These are phyloP conservation scores for Phoxinus dragarum DNA, from an alignment of 2,797 vertebrate species.

Conservation along the genomic window DNA sequence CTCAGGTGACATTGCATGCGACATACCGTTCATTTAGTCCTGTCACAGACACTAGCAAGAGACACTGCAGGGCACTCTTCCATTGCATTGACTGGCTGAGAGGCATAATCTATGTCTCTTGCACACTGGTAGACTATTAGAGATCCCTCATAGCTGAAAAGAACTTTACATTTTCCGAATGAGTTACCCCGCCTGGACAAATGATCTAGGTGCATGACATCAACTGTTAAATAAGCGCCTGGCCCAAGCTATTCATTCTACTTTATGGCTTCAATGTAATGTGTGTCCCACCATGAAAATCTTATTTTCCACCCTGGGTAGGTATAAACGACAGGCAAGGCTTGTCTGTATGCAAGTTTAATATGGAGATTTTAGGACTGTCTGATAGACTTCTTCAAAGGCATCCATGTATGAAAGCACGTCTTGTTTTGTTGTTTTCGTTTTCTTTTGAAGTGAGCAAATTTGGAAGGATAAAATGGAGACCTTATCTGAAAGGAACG, in stretches of 20 bases:
- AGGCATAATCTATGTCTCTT: conserved; percentile 65
- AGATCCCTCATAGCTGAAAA: conserved; percentile 68
- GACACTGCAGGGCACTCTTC: conserved; percentile 4
- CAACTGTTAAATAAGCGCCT: conserved; percentile 80
- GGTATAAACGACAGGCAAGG: conserved; percentile 71
- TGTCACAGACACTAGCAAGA: conserved; percentile 10
- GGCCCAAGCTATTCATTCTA: conserved; percentile 76
- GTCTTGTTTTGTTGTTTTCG: background rate
- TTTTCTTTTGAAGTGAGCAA: conserved; percentile 15
- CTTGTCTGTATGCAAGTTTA: conserved; percentile 74
- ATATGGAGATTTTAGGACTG: conserved; percentile 69
- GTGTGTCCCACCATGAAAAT: conserved; percentile 75
- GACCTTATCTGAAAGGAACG: background rate
- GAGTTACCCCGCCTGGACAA: conserved; percentile 76
- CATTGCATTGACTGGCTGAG: conserved; percentile 55
- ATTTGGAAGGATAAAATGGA: background rate
- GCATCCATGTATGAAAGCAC: conserved; percentile 75
- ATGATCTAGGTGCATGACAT: conserved; percentile 76
- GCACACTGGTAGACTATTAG: conserved; percentile 68
- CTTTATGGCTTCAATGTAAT: conserved; percentile 71
- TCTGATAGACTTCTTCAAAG: conserved; percentile 70
- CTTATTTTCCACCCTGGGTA: conserved; percentile 72
- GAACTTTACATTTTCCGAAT: conserved; percentile 81
- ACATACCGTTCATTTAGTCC: background rate
- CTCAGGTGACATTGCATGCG: background rate